phyloP scores from a whole-genome alignment of 2,888 invertebrate genomes.

The Caenorhabditis japonica region DNA sequence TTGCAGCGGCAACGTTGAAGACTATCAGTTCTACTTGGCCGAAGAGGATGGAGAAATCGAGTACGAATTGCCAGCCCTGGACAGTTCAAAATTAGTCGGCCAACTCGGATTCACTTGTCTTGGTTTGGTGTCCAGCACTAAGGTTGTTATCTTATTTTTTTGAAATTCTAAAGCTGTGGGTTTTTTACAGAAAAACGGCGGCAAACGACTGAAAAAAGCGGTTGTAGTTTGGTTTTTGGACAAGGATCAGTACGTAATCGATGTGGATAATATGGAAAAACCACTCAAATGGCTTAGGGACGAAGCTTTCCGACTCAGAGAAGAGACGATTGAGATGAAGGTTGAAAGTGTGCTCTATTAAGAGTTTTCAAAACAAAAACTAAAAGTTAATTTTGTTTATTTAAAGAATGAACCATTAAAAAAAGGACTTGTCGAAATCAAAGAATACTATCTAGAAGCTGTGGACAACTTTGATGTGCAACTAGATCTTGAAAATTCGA shows the following conservation, averaged over 20 bases:
- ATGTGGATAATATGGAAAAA: constrained; percentile 54
- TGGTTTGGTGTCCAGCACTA: constrained; percentile 36
- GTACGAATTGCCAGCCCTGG: constrained; percentile 57
- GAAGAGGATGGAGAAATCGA: constrained; percentile 66
- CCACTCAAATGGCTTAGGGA: constrained; percentile 57
- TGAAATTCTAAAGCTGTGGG: too few species aligned
- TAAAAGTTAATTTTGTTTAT: too few species aligned
- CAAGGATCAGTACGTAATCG: constrained; percentile 47
- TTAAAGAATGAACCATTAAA: background rate
- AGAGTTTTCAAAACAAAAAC: too few species aligned
- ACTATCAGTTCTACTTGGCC: constrained; percentile 60
- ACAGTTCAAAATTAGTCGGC: constrained; percentile 56
- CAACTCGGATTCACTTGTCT: constrained; percentile 56
- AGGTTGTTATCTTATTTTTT: too few species aligned
- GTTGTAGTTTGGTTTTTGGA: constrained; percentile 46
- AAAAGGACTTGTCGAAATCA: constrained; percentile 29
- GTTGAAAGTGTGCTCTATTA: too few species aligned
- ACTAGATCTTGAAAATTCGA: constrained; percentile 52
- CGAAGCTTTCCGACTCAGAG: constrained; percentile 41
- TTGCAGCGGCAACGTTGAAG: constrained; percentile 53
- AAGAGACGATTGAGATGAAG: constrained; percentile 8
- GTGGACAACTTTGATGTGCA: constrained; percentile 54
- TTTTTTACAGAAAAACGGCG: constrained; percentile 27
- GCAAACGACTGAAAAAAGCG: constrained; percentile 23
- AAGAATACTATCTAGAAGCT: constrained; percentile 59